phyloP scores from a whole-genome alignment of 2,797 vertebrate species.

The Liasis olivaceus region DNA sequence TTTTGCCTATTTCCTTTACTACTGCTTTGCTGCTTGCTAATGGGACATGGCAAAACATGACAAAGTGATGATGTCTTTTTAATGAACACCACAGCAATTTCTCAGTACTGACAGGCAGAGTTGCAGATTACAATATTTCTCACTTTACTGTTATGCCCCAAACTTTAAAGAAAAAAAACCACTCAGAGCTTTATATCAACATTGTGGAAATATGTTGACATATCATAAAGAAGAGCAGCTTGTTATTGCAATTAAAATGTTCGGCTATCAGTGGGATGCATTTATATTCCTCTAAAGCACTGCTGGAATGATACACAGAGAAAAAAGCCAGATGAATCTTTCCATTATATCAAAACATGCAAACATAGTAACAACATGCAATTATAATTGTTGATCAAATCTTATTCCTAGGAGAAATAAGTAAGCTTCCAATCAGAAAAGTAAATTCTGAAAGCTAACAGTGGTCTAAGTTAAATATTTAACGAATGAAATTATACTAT shows the following conservation, averaged over 20 bases:
- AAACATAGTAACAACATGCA: slow-evolving; percentile 66
- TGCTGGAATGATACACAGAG: slow-evolving; percentile 30
- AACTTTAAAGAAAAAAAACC: slow-evolving; percentile 38
- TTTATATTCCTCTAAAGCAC: slow-evolving; percentile 38
- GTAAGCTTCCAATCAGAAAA: slow-evolving; percentile 69
- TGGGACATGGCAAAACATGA: slow-evolving; percentile 67
- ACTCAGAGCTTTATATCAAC: slow-evolving; percentile 42
- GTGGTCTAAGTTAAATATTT: slow-evolving; percentile 92
- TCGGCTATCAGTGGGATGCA: background rate
- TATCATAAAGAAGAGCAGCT: background rate
- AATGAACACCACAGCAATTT: slow-evolving; percentile 64
- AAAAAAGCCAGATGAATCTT: slow-evolving; percentile 39
- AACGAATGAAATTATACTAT: slow-evolving; percentile 81
- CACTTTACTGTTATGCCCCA: slow-evolving; percentile 48
- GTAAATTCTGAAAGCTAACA: slow-evolving; percentile 91
- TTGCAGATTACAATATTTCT: slow-evolving; percentile 57
- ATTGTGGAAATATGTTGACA: slow-evolving; percentile 35
- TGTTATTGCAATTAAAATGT: slow-evolving; percentile 32
- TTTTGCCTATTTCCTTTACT: slow-evolving; percentile 49
- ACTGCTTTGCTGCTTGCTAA: slow-evolving; percentile 62
- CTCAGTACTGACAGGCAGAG: slow-evolving; percentile 61
- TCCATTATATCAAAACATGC: slow-evolving; percentile 15
- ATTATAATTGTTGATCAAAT: slow-evolving; percentile 62
- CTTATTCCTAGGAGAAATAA: slow-evolving; percentile 61
- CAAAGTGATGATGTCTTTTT: slow-evolving; percentile 62